Conservation (phyloP, 2,113 vertebrate genomes). For the Mesitornis unicolor region DNA sequence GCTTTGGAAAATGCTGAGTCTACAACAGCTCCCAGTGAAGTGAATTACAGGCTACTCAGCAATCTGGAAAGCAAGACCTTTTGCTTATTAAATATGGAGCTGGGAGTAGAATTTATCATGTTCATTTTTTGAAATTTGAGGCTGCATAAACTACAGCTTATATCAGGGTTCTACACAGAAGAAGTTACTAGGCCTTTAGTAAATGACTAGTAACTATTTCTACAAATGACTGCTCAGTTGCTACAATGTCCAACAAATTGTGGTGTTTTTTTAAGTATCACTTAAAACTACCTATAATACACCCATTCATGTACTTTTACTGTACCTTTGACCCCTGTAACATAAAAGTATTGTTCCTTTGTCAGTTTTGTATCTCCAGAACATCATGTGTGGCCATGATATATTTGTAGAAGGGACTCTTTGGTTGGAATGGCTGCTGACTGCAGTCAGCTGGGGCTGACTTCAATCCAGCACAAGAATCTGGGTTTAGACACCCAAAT, state of each 20-base stretch:
- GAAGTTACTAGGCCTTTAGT: not conserved
- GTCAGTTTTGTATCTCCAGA: not conserved
- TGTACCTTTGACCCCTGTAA: not conserved
- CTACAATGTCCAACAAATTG: not conserved
- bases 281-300: not conserved
- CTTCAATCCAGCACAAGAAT: not conserved
- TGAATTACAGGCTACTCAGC: constrained; percentile 49
- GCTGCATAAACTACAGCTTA: not conserved
- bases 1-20: constrained; percentile 50
- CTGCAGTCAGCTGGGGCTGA: constrained; percentile 30
- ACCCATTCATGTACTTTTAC: not conserved
- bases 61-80: constrained; percentile 20
- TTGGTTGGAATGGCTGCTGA: constrained; percentile 1
- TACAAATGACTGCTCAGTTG: not conserved
- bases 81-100: constrained; percentile 47
- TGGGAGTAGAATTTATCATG: constrained; percentile 6
- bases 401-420: not conserved
- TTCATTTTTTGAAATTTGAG: constrained; percentile 16
- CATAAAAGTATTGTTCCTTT: not conserved
- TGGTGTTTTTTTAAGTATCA: not conserved
- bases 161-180: not conserved
- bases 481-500: not conserved
- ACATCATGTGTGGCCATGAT: not conserved
- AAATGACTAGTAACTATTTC: not conserved
- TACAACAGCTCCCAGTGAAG: not conserved